Base-by-base conservation (phyloP, 1,140 invertebrate species). In the Akabosia matsudoensis region DNA sequence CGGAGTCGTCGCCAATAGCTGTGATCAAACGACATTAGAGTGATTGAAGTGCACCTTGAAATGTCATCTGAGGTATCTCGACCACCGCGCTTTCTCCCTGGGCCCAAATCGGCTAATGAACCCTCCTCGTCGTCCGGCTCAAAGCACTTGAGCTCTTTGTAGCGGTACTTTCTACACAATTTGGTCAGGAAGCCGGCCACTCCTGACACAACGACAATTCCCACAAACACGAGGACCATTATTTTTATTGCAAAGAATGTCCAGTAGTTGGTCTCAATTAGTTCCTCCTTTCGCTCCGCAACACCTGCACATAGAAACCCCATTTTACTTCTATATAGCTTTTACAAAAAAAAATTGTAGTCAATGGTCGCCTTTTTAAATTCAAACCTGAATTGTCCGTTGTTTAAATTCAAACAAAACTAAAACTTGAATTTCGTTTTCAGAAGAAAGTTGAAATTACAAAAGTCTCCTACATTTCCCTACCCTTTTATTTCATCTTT, bases 1-100 rank as follows among this genome's bases (percentile, higher is more conserved):
- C 77, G 72, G 14, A 78, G 34, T 22, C 76, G 74, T 70, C 74
- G 77, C 76, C 76, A 79, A 33, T 79, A 74, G 2, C 52, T 67
- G 28, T 81, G 77, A 56, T 81, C 80, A 54, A 81, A 79, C 14
- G 80, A 78, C 76, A 81, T 79, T 54, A 79, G 31, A 1, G 80
- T 81, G 22, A 81, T 64, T 26, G 80, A 79, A 16, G 80, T 81
- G 34, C 64, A 78, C n/a, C 78, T 56, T 0, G 80, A 81, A n/a
- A 45, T 18, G 28, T 52, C 30, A 56, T 76, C 26, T 30, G 1
- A 7, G 28, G 61, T 30, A 45, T 52, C 74, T 24, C 70, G 7
- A n/a, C n/a, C n/a, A n/a, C n/a, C 30, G 18, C 13, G 45, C 7
- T 51, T 34, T 51, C 24, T n/a, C 70, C 33, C 61, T 30, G 24